Conservation (phyloP, 1,140 invertebrate genomes). For the Manduca sexta region DNA sequence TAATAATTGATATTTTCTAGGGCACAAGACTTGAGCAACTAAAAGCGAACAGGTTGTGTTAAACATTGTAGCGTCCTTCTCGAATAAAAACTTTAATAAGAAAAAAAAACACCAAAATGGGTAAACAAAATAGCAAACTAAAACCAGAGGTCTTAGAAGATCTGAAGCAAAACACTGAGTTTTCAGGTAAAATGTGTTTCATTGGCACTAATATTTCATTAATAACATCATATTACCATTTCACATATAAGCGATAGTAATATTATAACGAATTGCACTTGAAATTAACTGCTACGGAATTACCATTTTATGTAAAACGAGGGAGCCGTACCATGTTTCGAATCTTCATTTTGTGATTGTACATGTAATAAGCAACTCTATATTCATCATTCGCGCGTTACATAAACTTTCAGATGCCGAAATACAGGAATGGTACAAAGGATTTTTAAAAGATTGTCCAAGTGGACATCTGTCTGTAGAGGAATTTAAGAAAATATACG, state of each 20-base stretch:
- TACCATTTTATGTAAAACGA: too few relatives aligned
- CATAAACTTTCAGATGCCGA: constrained; percentile 86
- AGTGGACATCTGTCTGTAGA: constrained; percentile 96
- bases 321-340: too few relatives aligned
- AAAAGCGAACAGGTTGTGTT: constrained; percentile 36
- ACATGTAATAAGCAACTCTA: too few relatives aligned
- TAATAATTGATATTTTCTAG: constrained; percentile 39
- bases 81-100: constrained; percentile 11
- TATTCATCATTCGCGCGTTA: neutral
- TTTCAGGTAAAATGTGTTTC: constrained; percentile 82
- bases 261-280: too few relatives aligned
- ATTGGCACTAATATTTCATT: too few relatives aligned
- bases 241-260: too few relatives aligned
- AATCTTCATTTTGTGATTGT: too few relatives aligned
- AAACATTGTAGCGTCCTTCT: constrained; percentile 28
- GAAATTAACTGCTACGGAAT: too few relatives aligned
- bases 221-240: too few relatives aligned
- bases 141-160: constrained; percentile 98
- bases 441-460: constrained; percentile 97
- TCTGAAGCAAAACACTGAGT: constrained; percentile 96
- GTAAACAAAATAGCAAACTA: constrained; percentile 98
- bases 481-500: constrained; percentile 99
- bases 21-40: constrained; percentile 48
- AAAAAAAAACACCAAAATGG: constrained; percentile 81
- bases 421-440: constrained; percentile 99